Conservation (phyloP, 2,888 invertebrate species). For the Habroteleia sp. region DNA sequence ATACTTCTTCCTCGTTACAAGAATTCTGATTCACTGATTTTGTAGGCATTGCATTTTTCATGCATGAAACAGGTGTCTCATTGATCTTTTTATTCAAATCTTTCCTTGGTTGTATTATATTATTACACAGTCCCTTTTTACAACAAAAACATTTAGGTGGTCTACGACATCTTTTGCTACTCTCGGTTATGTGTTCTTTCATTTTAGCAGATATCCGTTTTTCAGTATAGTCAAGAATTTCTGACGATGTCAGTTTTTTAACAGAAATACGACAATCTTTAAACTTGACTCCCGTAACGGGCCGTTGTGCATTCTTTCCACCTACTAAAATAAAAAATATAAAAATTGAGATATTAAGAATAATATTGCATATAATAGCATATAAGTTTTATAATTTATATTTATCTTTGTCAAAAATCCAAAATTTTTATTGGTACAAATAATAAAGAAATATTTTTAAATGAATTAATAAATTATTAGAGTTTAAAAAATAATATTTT, state of each 20-base stretch:
- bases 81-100: background rate
- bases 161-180: constrained; percentile 28
- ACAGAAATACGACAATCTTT: constrained; percentile 16
- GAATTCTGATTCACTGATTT: background rate
- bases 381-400: too few relatives aligned
- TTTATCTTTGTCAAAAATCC: too few relatives aligned
- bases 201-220: background rate
- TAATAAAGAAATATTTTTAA: too few relatives aligned
- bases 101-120: constrained; percentile 4
- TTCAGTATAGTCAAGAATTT: constrained; percentile 1
- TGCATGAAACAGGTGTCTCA: too few relatives aligned
- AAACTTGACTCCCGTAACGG: background rate
- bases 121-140: constrained; percentile 7
- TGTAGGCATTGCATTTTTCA: too few relatives aligned
- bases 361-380: too few relatives aligned
- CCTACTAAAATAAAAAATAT: background rate
- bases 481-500: too few relatives aligned
- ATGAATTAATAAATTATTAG: too few relatives aligned
- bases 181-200: background rate
- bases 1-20: constrained; percentile 25
- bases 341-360: too few relatives aligned
- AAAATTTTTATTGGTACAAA: too few relatives aligned
- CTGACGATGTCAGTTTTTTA: constrained; percentile 3
- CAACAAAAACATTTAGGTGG: constrained; percentile 36
- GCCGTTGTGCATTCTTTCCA: background rate